Conservation (phyloP, 2,888 invertebrate genomes). For the Lepidocyrtoides sp. region DNA sequence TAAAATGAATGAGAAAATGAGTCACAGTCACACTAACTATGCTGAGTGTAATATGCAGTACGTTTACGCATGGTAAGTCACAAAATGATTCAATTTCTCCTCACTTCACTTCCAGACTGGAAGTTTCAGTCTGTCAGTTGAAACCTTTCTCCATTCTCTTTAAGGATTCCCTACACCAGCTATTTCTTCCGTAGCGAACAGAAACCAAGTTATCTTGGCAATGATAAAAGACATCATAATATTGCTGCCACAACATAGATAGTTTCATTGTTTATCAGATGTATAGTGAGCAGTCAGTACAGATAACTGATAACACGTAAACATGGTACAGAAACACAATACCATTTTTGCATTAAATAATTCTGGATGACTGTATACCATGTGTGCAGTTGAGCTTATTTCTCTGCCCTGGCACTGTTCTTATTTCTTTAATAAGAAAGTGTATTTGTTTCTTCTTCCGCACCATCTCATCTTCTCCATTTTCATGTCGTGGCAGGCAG, state of each 20-base stretch:
- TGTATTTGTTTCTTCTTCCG: slow-evolving; percentile 63
- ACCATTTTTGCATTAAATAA: neutral
- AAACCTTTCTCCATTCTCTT: neutral
- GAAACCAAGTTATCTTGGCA: neutral
- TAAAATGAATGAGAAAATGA: neutral
- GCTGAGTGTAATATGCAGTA: neutral
- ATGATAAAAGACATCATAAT: slow-evolving; percentile 19
- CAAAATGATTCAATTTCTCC: slow-evolving; percentile 1
- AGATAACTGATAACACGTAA: too few species aligned
- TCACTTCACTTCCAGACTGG: neutral
- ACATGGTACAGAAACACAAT: slow-evolving; percentile 31
- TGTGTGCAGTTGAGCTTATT: neutral
- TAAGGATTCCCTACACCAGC: too few species aligned
- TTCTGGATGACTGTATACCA: neutral
- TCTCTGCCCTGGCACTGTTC: neutral
- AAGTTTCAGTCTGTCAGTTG: neutral
- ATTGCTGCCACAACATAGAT: neutral
- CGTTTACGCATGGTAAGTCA: neutral
- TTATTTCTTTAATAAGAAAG: slow-evolving; percentile 5
- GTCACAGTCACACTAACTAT: neutral
- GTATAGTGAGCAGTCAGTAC: neutral
- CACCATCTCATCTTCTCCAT: slow-evolving; percentile 50
- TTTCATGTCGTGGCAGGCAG: neutral
- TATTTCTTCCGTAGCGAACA: neutral
- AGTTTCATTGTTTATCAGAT: neutral